These are phyloP conservation scores for Chrosomus eos DNA, from an alignment of 2,797 vertebrate species.

Conservation along the genomic window DNA sequence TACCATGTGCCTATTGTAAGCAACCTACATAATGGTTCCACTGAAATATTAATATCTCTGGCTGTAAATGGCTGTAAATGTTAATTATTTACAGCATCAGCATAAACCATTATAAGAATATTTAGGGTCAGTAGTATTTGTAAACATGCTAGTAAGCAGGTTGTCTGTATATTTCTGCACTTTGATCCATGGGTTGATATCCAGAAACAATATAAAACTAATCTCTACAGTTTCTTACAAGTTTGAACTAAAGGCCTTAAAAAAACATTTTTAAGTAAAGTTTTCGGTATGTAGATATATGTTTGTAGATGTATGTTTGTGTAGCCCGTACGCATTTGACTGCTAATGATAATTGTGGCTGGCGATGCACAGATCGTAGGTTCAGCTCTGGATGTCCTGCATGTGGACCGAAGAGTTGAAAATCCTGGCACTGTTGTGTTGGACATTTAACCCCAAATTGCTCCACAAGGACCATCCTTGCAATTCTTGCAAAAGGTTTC, in stretches of 20 bases:
- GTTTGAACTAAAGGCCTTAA: neutral
- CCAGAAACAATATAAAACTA: neutral
- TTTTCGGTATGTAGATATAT: neutral
- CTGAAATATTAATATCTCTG: neutral
- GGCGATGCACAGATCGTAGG: neutral
- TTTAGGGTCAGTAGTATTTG: neutral
- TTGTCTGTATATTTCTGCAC: neutral
- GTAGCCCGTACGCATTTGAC: neutral
- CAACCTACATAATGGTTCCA: neutral
- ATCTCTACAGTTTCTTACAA: neutral
- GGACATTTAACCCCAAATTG: neutral
- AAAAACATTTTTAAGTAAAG: neutral
- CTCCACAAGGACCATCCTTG: neutral
- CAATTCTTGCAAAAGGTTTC: neutral
- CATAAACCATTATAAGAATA: neutral
- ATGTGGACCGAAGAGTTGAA: neutral
- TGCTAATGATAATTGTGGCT: neutral
- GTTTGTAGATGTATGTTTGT: neutral
- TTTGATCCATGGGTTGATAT: slow-evolving; percentile 26
- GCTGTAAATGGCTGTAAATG: neutral
- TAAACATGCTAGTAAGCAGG: slow-evolving; percentile 22
- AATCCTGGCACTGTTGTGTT: neutral
- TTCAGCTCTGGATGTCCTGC: neutral
- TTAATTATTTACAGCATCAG: neutral
- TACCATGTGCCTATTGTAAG: neutral